Base-by-base conservation (phyloP, 2,888 invertebrate species). In the Tiphia femorata region DNA sequence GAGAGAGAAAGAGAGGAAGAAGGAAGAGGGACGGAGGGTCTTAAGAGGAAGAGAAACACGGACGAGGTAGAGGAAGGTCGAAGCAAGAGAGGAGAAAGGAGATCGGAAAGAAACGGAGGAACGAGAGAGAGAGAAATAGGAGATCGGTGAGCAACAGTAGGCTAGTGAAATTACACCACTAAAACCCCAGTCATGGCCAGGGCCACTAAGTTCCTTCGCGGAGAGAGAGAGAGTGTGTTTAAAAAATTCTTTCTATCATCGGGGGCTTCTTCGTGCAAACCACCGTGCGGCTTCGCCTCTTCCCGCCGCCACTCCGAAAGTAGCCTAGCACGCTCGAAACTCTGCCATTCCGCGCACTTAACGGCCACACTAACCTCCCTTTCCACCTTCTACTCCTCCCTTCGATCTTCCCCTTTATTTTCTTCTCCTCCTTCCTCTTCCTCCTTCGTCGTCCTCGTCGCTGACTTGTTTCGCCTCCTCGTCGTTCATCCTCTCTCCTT, bases 141-240 rank as follows among this genome's bases (percentile, higher is more conserved):
- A 58, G 53, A 49, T 56, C 44, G 61, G 57, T 61, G 62, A 47
- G 62, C 65, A 59, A 64, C 70, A 58, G 62, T 67, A 67, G 71
- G 54, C 71, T 67, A 67, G 68, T 55, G 48, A 73, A 76, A 72
- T 70, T 68, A 67, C 70, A 63, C 57, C 65, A 56, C 62, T 62
- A 56, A 65, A 69, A 64, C 42, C 49, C 58, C 47, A 54, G 48
- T 41, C 52, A 48, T 47, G 61, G 60, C 53, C 62, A 58, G 56
- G 49, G 61, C 46, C 61, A 58, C 54, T 49, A 43, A 37, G 41
- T 42, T 43, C 38, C n/a, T 43, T 52, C 43, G 30, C 37, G 21
- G 38, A 16, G 33, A 3, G 12, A n/a, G n/a, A n/a, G 33, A 33
- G 33, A 38, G 33, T 17, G 16, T 35, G 35, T 19, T 44, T 44